Conservation (phyloP, 2,113 vertebrate genomes). For the Forbesichthys papilliferus region DNA sequence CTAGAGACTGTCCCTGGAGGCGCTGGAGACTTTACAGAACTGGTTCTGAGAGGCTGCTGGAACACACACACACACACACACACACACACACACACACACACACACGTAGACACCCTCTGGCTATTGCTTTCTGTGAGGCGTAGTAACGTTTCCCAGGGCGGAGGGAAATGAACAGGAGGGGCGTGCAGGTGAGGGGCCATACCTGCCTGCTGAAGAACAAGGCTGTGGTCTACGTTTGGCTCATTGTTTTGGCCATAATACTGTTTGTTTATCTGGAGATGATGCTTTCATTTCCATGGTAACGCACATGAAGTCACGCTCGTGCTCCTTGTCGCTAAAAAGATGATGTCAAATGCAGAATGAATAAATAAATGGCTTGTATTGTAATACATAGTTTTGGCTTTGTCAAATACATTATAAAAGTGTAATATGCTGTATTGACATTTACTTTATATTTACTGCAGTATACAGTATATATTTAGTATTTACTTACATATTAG, state of each 20-base stretch:
- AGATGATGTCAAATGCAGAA: constrained; percentile 1
- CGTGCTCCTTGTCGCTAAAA: constrained; percentile 12
- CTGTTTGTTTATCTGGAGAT: constrained; percentile 70
- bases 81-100: not conserved
- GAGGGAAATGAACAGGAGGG: constrained; percentile 61
- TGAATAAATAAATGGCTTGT: constrained; percentile 41
- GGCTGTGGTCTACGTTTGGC: constrained; percentile 51
- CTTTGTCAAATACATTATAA: not conserved
- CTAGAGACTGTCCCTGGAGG: constrained; percentile 42
- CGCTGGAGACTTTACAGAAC: constrained; percentile 44
- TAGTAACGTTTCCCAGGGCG: constrained; percentile 40
- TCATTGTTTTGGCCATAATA: constrained; percentile 65
- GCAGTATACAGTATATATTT: too few relatives aligned
- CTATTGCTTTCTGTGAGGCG: constrained; percentile 19
- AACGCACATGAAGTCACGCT: constrained; percentile 19
- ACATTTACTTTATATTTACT: too few relatives aligned
- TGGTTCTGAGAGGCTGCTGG: constrained; percentile 40
- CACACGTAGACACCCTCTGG: constrained; percentile 21
- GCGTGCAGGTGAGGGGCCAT: constrained; percentile 46
- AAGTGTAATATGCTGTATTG: too few relatives aligned
- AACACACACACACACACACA: constrained; percentile 9
- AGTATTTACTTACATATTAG: too few relatives aligned
- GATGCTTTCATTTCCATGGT: constrained; percentile 68
- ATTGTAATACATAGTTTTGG: constrained; percentile 21
- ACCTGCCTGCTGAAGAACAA: constrained; percentile 42